A percentile compares a stretch with the other conserved stretches of the same genome.
Conservation (phyloP, 2,888 invertebrate genomes). For the Mechanitis messenoides region DNA sequence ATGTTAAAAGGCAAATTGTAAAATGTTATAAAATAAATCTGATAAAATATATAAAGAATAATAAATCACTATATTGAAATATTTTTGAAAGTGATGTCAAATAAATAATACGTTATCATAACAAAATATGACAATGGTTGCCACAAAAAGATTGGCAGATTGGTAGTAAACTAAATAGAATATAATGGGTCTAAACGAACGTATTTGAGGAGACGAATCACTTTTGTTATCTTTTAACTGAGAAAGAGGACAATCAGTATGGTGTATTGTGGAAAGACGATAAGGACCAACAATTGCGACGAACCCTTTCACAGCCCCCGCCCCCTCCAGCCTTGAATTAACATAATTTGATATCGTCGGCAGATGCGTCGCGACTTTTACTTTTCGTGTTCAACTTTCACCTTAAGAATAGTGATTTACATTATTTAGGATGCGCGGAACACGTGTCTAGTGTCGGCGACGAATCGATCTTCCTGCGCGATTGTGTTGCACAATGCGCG, state of each 20-base stretch:
- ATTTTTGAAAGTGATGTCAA: conserved; percentile 51
- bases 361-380: conserved; percentile 70
- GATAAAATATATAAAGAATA: conserved; percentile 33
- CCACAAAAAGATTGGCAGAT: conserved; percentile 61
- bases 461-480: conserved; percentile 56
- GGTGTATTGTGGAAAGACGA: conserved; percentile 52
- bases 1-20: conserved; percentile 18
- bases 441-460: conserved; percentile 46
- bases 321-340: conserved; percentile 47
- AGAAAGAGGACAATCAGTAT: conserved; percentile 46
- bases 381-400: conserved; percentile 73
- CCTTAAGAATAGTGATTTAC: conserved; percentile 67
- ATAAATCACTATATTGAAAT: conserved; percentile 59
- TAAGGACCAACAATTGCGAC: conserved; percentile 52
- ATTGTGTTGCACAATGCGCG: conserved; percentile 50
- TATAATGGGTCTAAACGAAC: conserved; percentile 53
- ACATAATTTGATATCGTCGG: conserved; percentile 56
- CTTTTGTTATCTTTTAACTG: conserved; percentile 57
- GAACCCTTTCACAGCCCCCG: conserved; percentile 52
- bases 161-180: conserved; percentile 58
- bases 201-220: conserved; percentile 40
- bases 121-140: conserved; percentile 42
- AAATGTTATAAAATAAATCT: conserved; percentile 22
- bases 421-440: conserved; percentile 45
- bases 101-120: conserved; percentile 55